Conservation (phyloP, 2,113 vertebrate species). For the Dasypus novemcinctus region DNA sequence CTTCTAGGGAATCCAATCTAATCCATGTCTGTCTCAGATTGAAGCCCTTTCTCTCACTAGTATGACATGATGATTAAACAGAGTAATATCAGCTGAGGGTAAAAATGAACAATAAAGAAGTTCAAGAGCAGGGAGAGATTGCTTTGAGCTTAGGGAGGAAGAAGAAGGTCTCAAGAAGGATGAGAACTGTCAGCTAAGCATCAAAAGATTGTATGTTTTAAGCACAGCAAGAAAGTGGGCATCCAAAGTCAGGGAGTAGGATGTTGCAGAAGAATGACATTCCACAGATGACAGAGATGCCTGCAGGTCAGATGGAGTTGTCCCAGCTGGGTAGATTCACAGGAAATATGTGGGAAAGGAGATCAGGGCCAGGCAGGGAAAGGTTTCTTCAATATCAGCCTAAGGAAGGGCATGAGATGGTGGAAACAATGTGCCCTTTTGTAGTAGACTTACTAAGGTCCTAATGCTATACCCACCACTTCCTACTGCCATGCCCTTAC, state of each 20-base stretch:
- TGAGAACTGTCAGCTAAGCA: background rate
- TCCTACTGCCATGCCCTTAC: background rate
- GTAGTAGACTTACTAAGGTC: background rate
- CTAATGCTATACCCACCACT: background rate
- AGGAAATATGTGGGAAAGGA: background rate
- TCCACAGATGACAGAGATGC: no score
- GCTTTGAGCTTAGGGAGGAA: background rate
- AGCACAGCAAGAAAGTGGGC: background rate
- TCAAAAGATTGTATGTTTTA: background rate
- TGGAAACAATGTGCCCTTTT: accelerated
- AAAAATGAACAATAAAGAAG: background rate
- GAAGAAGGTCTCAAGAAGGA: background rate
- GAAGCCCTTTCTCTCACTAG: background rate
- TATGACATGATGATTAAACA: background rate
- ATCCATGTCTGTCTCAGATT: background rate
- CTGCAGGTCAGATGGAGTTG: background rate
- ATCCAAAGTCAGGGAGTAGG: background rate
- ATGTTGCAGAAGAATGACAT: background rate
- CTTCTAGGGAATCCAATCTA: background rate
- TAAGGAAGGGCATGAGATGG: background rate
- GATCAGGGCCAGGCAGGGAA: background rate
- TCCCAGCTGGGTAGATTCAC: background rate
- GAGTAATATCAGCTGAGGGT: background rate
- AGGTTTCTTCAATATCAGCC: background rate
- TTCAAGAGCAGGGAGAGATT: background rate